Evolutionary conservation across 2,888 invertebrate genomes (phyloP).

Genomic region (Herminia tarsipennalis): DNA sequence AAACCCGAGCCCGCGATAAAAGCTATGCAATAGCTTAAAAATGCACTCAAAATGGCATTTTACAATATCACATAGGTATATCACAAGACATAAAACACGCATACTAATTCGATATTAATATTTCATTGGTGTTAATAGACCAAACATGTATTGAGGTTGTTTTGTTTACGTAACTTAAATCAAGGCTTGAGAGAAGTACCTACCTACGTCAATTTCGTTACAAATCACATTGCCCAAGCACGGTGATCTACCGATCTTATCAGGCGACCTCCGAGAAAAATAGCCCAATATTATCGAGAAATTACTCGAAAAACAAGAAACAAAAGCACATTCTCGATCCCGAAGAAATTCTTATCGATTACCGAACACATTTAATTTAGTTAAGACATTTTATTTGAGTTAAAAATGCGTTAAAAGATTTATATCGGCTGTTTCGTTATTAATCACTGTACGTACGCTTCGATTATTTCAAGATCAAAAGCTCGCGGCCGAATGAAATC

Average conservation of each 20-base stretch:
- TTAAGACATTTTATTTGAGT: slow-evolving; percentile 52
- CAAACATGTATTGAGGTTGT: slow-evolving; percentile 30
- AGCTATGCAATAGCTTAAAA: no score
- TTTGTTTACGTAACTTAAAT: slow-evolving; percentile 23
- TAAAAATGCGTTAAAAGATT: slow-evolving; percentile 57
- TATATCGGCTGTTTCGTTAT: slow-evolving; percentile 38
- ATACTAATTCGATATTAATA: not conserved
- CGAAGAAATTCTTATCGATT: slow-evolving; percentile 24
- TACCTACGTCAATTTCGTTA: slow-evolving; percentile 19
- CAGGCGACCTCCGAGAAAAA: slow-evolving; percentile 27
- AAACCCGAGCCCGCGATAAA: no score
- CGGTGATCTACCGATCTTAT: slow-evolving; percentile 32
- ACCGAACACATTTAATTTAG: slow-evolving; percentile 43
- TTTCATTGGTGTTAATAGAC: not conserved
- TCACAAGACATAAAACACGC: no score
- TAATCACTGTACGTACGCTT: slow-evolving; percentile 32
- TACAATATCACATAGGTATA: no score
- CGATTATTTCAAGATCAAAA: slow-evolving; percentile 52
- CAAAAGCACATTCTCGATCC: slow-evolving; percentile 17
- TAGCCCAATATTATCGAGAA: slow-evolving; percentile 29
- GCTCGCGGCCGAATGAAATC: slow-evolving; percentile 30
- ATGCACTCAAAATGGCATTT: no score
- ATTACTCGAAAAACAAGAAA: slow-evolving; percentile 25
- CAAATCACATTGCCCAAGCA: slow-evolving; percentile 23
- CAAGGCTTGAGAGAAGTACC: slow-evolving; percentile 23